phyloP scores from a whole-genome alignment of 2,888 invertebrate species.

The Omphaloscelis lunosa region DNA sequence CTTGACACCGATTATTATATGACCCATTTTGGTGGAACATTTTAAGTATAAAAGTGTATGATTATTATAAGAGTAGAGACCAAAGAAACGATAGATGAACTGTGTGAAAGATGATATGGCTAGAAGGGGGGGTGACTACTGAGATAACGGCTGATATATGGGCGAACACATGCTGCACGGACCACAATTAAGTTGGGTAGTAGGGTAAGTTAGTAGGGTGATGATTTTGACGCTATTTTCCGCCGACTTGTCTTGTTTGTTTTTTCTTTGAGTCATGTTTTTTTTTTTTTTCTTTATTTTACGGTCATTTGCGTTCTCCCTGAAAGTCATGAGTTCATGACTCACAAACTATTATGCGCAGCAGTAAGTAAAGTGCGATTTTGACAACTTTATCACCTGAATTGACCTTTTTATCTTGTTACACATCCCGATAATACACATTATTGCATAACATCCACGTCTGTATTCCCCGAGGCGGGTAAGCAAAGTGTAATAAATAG shows the following conservation, averaged over 20 bases:
- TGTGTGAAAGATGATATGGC: background rate
- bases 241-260: background rate
- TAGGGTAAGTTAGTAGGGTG: no score
- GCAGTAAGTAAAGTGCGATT: background rate
- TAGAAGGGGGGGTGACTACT: background rate
- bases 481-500: background rate
- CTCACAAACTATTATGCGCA: background rate
- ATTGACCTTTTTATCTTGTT: conserved; percentile 28
- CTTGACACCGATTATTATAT: background rate
- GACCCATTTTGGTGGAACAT: background rate
- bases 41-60: background rate
- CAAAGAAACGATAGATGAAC: background rate
- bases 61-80: background rate
- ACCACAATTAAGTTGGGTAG: background rate
- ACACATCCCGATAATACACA: conserved; percentile 20
- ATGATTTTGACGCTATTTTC: background rate
- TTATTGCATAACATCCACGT: conserved; percentile 12
- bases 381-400: conserved; percentile 38
- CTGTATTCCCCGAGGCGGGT: background rate
- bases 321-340: background rate
- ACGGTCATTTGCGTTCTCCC: background rate
- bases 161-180: background rate
- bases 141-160: background rate
- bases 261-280: no score
- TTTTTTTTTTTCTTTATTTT: background rate